Evolutionary conservation across 2,797 vertebrate genomes (phyloP).

Genomic region (Ctenopoma multispine): DNA sequence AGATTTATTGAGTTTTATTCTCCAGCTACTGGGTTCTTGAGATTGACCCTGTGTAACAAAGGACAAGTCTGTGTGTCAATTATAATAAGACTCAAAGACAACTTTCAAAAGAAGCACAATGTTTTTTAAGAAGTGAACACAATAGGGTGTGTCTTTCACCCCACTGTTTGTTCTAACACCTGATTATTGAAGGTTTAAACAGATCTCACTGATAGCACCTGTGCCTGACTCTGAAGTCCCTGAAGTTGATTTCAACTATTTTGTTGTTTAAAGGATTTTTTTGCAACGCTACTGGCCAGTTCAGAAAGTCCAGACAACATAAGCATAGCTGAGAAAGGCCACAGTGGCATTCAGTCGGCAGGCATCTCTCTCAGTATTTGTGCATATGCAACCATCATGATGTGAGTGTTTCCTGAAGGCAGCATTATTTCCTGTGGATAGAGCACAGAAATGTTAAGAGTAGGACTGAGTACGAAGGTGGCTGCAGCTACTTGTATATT

Average conservation of each 20-base stretch:
- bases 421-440: conserved; percentile 53
- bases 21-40: conserved; percentile 44
- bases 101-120: conserved; percentile 20
- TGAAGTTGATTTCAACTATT: conserved; percentile 6
- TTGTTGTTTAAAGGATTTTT: conserved; percentile 21
- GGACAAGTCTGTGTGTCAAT: conserved; percentile 15
- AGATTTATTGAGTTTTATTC: conserved; percentile 16
- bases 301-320: conserved; percentile 29
- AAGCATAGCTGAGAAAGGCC: conserved; percentile 30
- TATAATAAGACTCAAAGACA: conserved; percentile 19
- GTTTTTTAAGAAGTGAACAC: conserved; percentile 12
- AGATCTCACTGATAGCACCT: conserved; percentile 5
- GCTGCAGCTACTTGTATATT: conserved; percentile 60
- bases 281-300: conserved; percentile 9
- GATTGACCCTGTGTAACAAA: conserved; percentile 33
- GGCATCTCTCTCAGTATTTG: conserved; percentile 39
- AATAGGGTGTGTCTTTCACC: conserved; percentile 23
- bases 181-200: conserved; percentile 29
- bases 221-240: conserved; percentile 3
- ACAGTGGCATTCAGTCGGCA: conserved; percentile 23
- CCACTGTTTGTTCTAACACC: conserved; percentile 25
- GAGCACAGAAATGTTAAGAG: conserved; percentile 39
- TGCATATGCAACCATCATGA: conserved; percentile 48
- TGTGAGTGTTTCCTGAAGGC: conserved; percentile 65
- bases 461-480: conserved; percentile 54